Evolutionary conservation across 1,140 invertebrate genomes (phyloP).

Genomic region (Micrasema longulum): DNA sequence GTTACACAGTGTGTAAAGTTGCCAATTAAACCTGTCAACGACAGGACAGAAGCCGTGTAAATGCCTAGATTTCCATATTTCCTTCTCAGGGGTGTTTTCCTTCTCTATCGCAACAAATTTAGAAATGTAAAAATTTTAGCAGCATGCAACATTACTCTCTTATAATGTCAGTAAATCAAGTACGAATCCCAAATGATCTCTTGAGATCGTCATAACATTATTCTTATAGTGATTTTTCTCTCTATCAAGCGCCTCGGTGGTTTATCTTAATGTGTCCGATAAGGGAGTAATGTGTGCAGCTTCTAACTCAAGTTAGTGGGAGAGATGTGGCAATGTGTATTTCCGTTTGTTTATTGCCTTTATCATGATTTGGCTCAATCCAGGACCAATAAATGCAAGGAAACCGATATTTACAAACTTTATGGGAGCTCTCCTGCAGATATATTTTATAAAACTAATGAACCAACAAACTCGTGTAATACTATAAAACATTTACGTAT

Average conservation of each 20-base stretch:
- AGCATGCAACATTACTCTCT: neutral
- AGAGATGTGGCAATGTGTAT: slow-evolving; percentile 22
- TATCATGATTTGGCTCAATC: slow-evolving; percentile 30
- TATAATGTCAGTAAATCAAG: neutral
- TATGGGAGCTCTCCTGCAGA: neutral
- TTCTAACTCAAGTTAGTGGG: neutral
- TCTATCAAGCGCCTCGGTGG: slow-evolving; percentile 20
- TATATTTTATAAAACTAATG: no score
- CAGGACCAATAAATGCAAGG: slow-evolving; percentile 32
- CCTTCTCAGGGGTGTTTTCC: no score
- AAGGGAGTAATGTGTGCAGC: slow-evolving; percentile 19
- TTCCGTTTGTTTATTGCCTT: slow-evolving; percentile 34
- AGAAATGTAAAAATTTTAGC: no score
- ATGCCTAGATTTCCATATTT: no score
- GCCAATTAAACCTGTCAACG: no score
- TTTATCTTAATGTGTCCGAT: slow-evolving; percentile 40
- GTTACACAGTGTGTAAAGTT: no score
- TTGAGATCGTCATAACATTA: slow-evolving; percentile 24
- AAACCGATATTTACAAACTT: neutral
- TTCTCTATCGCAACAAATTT: no score
- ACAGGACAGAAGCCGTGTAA: no score
- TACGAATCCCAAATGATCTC: slow-evolving; percentile 11
- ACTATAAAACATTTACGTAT: no score
- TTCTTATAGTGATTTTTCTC: slow-evolving; percentile 21
- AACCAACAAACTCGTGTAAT: no score